Evolutionary conservation across 2,888 invertebrate genomes (phyloP).

Genomic region (Erebia palarica): DNA sequence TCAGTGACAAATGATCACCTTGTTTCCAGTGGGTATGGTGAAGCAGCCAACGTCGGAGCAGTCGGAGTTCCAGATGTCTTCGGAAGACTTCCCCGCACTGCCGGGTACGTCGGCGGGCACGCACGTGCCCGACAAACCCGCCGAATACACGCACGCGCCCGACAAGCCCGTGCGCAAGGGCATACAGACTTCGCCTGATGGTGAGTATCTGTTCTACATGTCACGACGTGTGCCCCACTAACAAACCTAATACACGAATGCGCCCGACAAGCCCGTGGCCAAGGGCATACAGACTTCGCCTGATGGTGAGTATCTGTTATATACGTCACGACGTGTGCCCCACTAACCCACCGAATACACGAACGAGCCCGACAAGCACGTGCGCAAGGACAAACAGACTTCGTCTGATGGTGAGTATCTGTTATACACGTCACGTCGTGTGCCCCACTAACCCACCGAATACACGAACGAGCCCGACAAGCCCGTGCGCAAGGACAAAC

Average conservation of each 20-base stretch:
- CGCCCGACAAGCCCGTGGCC: constrained; percentile 79
- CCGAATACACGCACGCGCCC: constrained; percentile 61
- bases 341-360: too few species aligned
- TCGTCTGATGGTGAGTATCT: too few species aligned
- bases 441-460: too few species aligned
- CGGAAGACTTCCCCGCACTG: constrained; percentile 99
- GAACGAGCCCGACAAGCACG: too few species aligned
- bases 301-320: constrained; percentile 89
- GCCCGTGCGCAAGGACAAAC: too few species aligned
- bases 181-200: constrained; percentile 97
- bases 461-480: too few species aligned
- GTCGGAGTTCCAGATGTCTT: constrained; percentile 98
- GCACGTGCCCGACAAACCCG: constrained; percentile 47
- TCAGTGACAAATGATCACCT: not conserved
- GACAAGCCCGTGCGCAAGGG: constrained; percentile 87
- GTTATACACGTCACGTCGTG: too few species aligned
- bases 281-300: constrained; percentile 97
- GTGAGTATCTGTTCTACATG: too few species aligned
- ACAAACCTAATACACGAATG: too few species aligned
- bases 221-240: too few species aligned
- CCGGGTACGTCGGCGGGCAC: constrained; percentile 93
- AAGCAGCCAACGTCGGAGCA: constrained; percentile 96
- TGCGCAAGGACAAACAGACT: too few species aligned
- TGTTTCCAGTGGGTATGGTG: constrained; percentile 91
- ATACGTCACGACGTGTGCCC: too few species aligned